Conservation (phyloP, 2,888 invertebrate species). For the Rugalucina vietnamica region DNA sequence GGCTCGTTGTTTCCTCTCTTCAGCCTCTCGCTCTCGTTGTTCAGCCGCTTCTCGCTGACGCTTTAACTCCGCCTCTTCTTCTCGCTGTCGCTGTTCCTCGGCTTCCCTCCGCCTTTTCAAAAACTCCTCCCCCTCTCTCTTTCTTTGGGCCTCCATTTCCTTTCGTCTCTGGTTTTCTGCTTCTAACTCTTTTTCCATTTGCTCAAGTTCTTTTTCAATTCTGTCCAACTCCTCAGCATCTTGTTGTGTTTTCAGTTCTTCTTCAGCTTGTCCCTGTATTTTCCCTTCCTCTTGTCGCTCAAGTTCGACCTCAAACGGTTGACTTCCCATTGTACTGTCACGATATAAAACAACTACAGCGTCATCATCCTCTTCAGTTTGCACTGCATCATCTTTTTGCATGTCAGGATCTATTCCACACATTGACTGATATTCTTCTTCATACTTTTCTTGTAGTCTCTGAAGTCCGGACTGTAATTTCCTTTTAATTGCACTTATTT, state of each 20-base stretch:
- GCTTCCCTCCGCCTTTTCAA: not conserved
- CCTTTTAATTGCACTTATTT: not conserved
- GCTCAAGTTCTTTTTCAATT: not conserved
- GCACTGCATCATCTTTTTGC: not conserved
- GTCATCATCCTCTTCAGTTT: not conserved
- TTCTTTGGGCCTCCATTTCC: not conserved
- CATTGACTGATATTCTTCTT: not conserved
- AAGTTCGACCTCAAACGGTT: not conserved
- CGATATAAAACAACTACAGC: not conserved
- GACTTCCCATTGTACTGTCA: not conserved
- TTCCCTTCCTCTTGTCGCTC: not conserved
- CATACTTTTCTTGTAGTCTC: not conserved
- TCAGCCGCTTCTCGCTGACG: not conserved
- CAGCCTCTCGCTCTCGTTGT: not conserved
- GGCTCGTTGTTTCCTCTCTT: not conserved
- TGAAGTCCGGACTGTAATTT: not conserved
- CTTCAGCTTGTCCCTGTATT: not conserved
- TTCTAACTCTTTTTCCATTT: not conserved
- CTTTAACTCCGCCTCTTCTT: not conserved
- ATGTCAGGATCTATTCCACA: not conserved
- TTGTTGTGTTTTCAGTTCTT: not conserved
- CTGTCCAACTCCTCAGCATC: not conserved
- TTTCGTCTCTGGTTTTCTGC: not conserved
- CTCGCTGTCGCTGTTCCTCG: not conserved
- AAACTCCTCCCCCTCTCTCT: not conserved